Percentiles rank a stretch among this genome's conserved stretches.
These are phyloP conservation scores for Synanthedon vespiformis DNA, from an alignment of 2,888 invertebrate genomes.

Conservation along the genomic window DNA sequence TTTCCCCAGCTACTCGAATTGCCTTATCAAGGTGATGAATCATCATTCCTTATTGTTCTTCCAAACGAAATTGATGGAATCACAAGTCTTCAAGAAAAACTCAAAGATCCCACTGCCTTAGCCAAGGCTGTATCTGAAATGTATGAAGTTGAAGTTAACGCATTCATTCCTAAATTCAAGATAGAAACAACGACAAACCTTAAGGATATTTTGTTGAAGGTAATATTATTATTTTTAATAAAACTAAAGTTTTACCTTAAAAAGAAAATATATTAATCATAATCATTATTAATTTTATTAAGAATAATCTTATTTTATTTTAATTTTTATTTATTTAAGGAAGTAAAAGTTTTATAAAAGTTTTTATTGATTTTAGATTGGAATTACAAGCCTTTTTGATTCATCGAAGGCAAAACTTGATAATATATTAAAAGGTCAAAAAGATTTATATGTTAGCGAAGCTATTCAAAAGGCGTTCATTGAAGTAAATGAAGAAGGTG, in stretches of 20 bases:
- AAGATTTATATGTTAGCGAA: slow-evolving; percentile 69
- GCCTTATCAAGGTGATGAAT: slow-evolving; percentile 75
- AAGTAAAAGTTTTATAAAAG: not conserved
- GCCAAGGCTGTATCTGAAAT: slow-evolving; percentile 48
- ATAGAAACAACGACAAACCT: slow-evolving; percentile 79
- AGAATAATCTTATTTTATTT: no score
- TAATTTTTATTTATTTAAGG: not conserved
- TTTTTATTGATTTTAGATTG: slow-evolving; percentile 22
- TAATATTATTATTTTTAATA: slow-evolving; percentile 31
- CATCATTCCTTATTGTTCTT: slow-evolving; percentile 79
- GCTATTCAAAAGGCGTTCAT: slow-evolving; percentile 86
- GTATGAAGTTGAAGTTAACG: slow-evolving; percentile 62
- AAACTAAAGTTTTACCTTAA: no score
- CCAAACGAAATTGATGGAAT: slow-evolving; percentile 79
- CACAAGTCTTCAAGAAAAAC: slow-evolving; percentile 66
- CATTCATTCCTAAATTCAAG: slow-evolving; percentile 82
- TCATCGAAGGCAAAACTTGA: slow-evolving; percentile 67
- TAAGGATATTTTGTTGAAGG: slow-evolving; percentile 69
- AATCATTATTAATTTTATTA: no score
- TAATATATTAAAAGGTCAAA: slow-evolving; percentile 64
- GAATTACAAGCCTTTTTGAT: slow-evolving; percentile 28
- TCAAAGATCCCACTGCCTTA: slow-evolving; percentile 53
- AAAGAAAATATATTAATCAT: no score
- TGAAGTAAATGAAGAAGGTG: slow-evolving; percentile 88
- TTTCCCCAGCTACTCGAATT: slow-evolving; percentile 74